Base-by-base conservation (phyloP, 1,140 invertebrate species). In the Danaus plexippus region DNA sequence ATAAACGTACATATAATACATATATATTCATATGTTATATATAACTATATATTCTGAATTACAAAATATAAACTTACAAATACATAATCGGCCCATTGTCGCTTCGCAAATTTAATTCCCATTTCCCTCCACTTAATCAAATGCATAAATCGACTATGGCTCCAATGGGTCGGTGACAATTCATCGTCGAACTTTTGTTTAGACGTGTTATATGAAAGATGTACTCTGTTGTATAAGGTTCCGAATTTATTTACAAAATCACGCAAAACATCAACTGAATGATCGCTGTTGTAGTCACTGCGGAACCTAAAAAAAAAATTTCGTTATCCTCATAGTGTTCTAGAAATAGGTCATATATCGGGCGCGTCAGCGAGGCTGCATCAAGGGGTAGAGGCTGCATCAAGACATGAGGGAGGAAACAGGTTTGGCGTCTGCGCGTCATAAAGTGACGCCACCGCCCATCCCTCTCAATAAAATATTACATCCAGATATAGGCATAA, bases 271-370 rank as follows among this genome's bases (percentile, higher is more conserved):
- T 91, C 88, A 50, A 92, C 80, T 9, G 92, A 93, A 46, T 92
- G 89, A 80, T 98, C 97, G 54, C 90, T 82, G 88, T 96, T 97
- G 63, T 96, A 95, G 85, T 98, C 97, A 83, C 93, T 95, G 42
- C 92, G 87, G 66, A 98, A 93, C 94, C 96, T 97, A 70, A 86
- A 49, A 68, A 59, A 18, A 47, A 47, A 9, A 44, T 59, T 9
- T 40, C 51, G 47, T 18, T 48, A 42, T n/a, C 2, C 3, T 22
- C 32, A 10, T 49, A 15, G 6, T 15, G n/a, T 49, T 9, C 13
- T 47, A 11, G 15, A 61, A 43, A n/a, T 15, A 15, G 15, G 15
- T 15, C 15, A 15, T 15, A 15, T 15, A 15, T 15, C 3, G 15
- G 15, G 15, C 15, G 15, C 15, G 15, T 15, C 15, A 15, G 15